phyloP scores from a whole-genome alignment of 2,797 vertebrate genomes.

The Echeneis naucrates region DNA sequence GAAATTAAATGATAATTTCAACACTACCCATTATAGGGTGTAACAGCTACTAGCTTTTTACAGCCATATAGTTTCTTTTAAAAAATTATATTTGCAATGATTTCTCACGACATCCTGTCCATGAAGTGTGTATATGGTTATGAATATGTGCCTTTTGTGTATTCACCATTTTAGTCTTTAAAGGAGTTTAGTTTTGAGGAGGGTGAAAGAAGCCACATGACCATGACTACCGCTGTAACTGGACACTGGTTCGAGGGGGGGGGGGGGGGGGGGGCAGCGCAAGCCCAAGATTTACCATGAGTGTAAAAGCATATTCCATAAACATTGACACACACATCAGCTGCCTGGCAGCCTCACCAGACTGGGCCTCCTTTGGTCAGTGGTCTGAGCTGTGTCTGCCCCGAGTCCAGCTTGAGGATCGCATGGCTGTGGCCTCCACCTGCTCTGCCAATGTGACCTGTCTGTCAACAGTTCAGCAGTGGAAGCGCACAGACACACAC shows the following conservation, averaged over 20 bases:
- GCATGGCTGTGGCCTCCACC: slow-evolving; percentile 75
- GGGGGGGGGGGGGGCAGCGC: too few species aligned
- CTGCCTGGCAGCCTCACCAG: slow-evolving; percentile 72
- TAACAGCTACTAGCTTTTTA: not conserved
- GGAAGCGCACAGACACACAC: slow-evolving; percentile 41
- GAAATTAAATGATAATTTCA: not conserved
- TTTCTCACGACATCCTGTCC: not conserved
- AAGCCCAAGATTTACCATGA: slow-evolving; percentile 82
- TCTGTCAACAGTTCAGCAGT: slow-evolving; percentile 78
- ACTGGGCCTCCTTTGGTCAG: slow-evolving; percentile 62
- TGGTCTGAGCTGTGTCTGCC: slow-evolving; percentile 60
- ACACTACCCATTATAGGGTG: not conserved
- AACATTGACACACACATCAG: slow-evolving; percentile 87
- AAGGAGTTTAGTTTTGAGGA: slow-evolving; percentile 15
- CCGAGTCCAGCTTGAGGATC: slow-evolving; percentile 66
- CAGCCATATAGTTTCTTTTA: not conserved
- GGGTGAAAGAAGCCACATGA: slow-evolving; percentile 57
- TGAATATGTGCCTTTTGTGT: not conserved
- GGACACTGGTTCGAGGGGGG: slow-evolving; percentile 54
- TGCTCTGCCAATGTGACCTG: slow-evolving; percentile 80
- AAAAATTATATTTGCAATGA: too few species aligned
- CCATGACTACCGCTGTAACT: slow-evolving; percentile 66
- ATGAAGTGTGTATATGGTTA: not conserved
- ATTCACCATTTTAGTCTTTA: slow-evolving; percentile 11
- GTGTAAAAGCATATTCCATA: slow-evolving; percentile 86